Percentiles rank a stretch among this genome's conserved stretches.
Conservation (phyloP, 2,797 vertebrate genomes). For the Aplochiton taeniatus region DNA sequence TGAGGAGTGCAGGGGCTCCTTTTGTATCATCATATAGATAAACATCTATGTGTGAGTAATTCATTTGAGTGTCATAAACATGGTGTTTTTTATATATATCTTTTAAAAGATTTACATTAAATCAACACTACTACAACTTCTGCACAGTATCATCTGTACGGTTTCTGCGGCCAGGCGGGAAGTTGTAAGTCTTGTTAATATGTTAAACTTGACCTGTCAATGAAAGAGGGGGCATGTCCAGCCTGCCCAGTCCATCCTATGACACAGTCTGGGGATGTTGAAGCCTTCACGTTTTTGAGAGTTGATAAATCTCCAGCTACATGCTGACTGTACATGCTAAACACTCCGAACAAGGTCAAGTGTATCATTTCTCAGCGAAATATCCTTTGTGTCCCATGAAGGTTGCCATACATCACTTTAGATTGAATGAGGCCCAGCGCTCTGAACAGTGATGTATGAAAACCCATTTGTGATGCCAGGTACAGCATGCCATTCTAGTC, state of each 20-base stretch:
- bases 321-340: slow-evolving; percentile 51
- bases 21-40: too few species aligned
- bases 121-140: background rate
- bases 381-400: slow-evolving; percentile 55
- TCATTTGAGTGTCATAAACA: too few species aligned
- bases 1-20: background rate
- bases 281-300: slow-evolving; percentile 40
- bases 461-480: slow-evolving; percentile 25
- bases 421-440: slow-evolving; percentile 37
- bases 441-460: slow-evolving; percentile 21
- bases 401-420: slow-evolving; percentile 47
- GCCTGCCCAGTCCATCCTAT: slow-evolving; percentile 14
- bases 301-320: slow-evolving; percentile 55
- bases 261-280: slow-evolving; percentile 24
- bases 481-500: background rate
- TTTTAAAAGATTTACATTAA: background rate
- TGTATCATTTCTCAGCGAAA: slow-evolving; percentile 54
- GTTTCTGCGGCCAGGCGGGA: slow-evolving; percentile 3
- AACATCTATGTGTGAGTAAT: too few species aligned
- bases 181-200: background rate
- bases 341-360: slow-evolving; percentile 53
- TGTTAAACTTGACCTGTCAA: background rate
- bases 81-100: too few species aligned
- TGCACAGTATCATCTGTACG: background rate
- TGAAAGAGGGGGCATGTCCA: background rate